Percentiles rank a stretch among this genome's conserved stretches.
These are phyloP conservation scores for Limanda limanda DNA, from an alignment of 2,113 vertebrate species.

Conservation along the genomic window DNA sequence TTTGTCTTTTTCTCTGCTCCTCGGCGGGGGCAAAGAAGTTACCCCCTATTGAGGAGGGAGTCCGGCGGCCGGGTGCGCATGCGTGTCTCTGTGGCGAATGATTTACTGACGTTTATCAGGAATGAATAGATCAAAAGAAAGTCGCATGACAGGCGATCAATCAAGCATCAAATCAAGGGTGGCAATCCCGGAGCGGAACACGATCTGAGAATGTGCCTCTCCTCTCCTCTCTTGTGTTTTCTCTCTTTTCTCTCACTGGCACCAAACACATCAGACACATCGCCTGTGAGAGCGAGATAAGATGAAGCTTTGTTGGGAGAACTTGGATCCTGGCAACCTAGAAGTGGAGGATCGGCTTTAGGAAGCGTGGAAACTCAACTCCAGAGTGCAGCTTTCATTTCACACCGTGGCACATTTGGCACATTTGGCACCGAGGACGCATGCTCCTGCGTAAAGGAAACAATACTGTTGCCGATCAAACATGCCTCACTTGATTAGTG, in stretches of 20 bases:
- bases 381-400: neutral
- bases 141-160: conserved; percentile 86
- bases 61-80: conserved; percentile 75
- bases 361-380: neutral
- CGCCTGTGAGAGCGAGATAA: conserved; percentile 53
- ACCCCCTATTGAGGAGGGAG: conserved; percentile 68
- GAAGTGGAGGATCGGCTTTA: conserved; percentile 28
- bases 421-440: conserved; percentile 36
- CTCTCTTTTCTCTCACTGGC: neutral
- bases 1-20: conserved; percentile 74
- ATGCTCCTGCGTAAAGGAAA: conserved; percentile 42
- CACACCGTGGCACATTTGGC: neutral
- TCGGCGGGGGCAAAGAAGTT: conserved; percentile 74
- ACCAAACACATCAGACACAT: conserved; percentile 53
- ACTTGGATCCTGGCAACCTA: conserved; percentile 53
- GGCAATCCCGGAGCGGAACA: conserved; percentile 81
- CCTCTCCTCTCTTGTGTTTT: conserved; percentile 1
- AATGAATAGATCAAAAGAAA: conserved; percentile 86
- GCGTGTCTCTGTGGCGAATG: conserved; percentile 82
- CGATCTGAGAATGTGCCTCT: conserved; percentile 64
- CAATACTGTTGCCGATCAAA: conserved; percentile 30
- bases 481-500: conserved; percentile 9
- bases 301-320: conserved; percentile 62
- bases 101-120: conserved; percentile 87
- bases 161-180: conserved; percentile 87